phyloP scores from a whole-genome alignment of 2,888 invertebrate species.

The Tetragnatha montana region DNA sequence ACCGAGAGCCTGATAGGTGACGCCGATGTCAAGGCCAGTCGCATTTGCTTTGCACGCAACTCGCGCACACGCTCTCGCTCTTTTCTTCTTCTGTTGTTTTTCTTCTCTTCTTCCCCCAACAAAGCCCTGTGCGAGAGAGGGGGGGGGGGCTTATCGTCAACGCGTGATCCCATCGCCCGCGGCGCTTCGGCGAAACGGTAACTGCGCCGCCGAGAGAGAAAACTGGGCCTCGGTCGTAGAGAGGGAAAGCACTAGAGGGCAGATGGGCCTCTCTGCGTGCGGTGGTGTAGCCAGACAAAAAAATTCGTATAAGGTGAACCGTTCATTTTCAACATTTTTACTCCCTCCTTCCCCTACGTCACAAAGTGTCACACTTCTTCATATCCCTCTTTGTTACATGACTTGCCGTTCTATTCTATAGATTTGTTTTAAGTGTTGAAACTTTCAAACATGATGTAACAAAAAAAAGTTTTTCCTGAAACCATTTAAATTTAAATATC shows the following conservation, averaged over 20 bases:
- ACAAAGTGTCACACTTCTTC: too few relatives aligned
- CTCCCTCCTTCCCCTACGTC: too few relatives aligned
- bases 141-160: conserved; percentile 60
- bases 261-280: neutral
- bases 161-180: conserved; percentile 65
- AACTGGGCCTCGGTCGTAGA: too few relatives aligned
- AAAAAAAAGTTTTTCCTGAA: too few relatives aligned
- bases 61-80: conserved; percentile 52
- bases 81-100: conserved; percentile 9
- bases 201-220: conserved; percentile 10
- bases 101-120: conserved; percentile 21
- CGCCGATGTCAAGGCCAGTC: conserved; percentile 68
- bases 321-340: too few relatives aligned
- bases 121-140: conserved; percentile 29
- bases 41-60: conserved; percentile 69
- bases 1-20: conserved; percentile 64
- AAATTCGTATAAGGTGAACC: too few relatives aligned
- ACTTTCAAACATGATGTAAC: too few relatives aligned
- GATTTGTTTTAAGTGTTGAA: too few relatives aligned
- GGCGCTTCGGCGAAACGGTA: conserved; percentile 58
- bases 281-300: too few relatives aligned
- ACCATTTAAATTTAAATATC: too few relatives aligned
- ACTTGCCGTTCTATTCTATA: too few relatives aligned
- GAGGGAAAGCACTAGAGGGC: neutral
- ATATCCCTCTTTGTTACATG: too few relatives aligned